Percentiles rank a stretch among this genome's conserved stretches.
Conservation (phyloP, 2,888 invertebrate genomes). For the Drosophila cracens region DNA sequence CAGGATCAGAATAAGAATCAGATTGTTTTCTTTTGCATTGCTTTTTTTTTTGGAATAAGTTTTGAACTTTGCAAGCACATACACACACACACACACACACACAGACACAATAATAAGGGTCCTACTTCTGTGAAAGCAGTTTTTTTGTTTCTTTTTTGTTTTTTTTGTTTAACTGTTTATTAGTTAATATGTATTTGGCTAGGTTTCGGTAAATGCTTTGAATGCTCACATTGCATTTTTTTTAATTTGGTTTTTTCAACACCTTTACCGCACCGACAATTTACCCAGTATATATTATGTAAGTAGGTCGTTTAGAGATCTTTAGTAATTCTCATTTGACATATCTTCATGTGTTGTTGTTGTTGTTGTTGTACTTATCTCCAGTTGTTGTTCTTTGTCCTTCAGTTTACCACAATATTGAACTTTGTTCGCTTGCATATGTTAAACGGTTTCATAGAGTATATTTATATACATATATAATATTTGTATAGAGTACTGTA, state of each 20-base stretch:
- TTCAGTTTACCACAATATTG: constrained; percentile 45
- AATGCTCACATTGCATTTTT: constrained; percentile 22
- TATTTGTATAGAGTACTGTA: constrained; percentile 37
- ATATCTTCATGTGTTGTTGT: constrained; percentile 37
- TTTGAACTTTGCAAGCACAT: constrained; percentile 37
- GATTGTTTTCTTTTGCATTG: constrained; percentile 49
- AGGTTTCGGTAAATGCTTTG: constrained; percentile 66
- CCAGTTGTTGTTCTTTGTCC: constrained; percentile 29
- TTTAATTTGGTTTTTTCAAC: constrained; percentile 74
- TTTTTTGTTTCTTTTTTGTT: background rate
- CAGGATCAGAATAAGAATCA: constrained; percentile 34
- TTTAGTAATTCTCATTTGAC: constrained; percentile 20
- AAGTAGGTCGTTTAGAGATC: constrained; percentile 27
- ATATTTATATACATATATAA: constrained; percentile 33
- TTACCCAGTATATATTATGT: constrained; percentile 1
- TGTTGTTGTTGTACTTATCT: constrained; percentile 31
- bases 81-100: constrained; percentile 35
- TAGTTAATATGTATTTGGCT: constrained; percentile 21
- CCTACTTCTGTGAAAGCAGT: constrained; percentile 40
- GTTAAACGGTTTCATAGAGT: constrained; percentile 48
- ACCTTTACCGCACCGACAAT: constrained; percentile 40
- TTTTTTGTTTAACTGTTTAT: constrained; percentile 1
- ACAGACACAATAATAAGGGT: constrained; percentile 13
- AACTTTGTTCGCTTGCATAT: constrained; percentile 78
- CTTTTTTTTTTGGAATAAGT: constrained; percentile 22